Base-by-base conservation (phyloP, 2,797 vertebrate genomes). In the Tenualosa ilisha region DNA sequence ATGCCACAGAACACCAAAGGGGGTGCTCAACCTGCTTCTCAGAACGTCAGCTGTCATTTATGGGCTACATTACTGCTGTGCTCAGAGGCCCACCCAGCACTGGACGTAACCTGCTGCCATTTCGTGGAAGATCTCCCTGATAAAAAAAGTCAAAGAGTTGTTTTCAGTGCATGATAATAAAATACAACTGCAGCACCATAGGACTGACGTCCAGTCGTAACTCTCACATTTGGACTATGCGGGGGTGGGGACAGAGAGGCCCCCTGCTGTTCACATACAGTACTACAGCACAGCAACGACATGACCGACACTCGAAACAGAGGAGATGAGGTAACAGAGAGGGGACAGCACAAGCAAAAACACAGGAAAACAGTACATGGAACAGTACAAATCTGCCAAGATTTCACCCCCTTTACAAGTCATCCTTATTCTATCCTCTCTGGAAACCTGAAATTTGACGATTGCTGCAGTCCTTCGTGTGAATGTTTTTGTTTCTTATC, bases 381-480 rank as follows among this genome's bases (percentile, higher is more conserved):
- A 46, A 79, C 72, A 79, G 17, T 20, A 43, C 72, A 43, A 43
- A 79, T 79, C 40, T 43, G 20, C 17, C 17, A 43, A 15, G 37
- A 75, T 40, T 40, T 40, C 31, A 53, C 13, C 31, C 68, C 68
- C 12, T 40, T 75, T 37, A 20, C 0, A 7, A 75, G 4, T 46
- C 15, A 79, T 79, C 40, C 37, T 46, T 79, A 37, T 46, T 46
- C 87, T 89, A 82, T 85, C 89, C 84, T 91, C 85, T 85, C 83
- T 87, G 89, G 87, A 93, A 92, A 88, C 94, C 95, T 94, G 94
- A 95, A 95, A 92, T 90, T 89, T 88, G 89, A 26, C 93, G 91
- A 91, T 90, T 89, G 89, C 90, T 94, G 94, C 95, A 95, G 95
- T 96, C 94, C 95, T 95, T 94, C 88, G 88, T 94, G 93, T 93